These are phyloP conservation scores for Crax fasciolata DNA, from an alignment of 2,797 vertebrate genomes.

Conservation along the genomic window DNA sequence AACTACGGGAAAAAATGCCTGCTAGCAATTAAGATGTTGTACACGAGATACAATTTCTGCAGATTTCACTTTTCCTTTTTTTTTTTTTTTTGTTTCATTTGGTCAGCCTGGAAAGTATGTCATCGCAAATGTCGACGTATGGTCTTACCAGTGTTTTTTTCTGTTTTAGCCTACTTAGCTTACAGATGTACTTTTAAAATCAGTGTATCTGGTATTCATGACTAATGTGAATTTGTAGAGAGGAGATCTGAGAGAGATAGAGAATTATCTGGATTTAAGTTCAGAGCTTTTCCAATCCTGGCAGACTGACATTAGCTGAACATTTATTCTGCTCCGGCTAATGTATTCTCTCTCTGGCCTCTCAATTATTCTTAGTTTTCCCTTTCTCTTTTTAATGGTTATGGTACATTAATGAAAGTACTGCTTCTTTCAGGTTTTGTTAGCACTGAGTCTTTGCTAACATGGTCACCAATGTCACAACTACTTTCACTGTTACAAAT, in stretches of 20 bases:
- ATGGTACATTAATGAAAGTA: slow-evolving; percentile 14
- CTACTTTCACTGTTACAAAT: neutral
- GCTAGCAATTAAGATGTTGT: slow-evolving; percentile 1
- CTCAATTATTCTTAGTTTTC: slow-evolving; percentile 32
- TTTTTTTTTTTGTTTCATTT: neutral
- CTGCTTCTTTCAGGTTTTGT: neutral
- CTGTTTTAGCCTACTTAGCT: slow-evolving; percentile 1
- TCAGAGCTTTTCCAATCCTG: slow-evolving; percentile 48
- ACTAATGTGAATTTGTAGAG: slow-evolving; percentile 56
- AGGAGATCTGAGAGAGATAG: slow-evolving; percentile 31
- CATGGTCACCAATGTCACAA: neutral
- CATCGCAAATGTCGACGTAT: neutral
- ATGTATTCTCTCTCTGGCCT: slow-evolving; percentile 29
- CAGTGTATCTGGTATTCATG: slow-evolving; percentile 45
- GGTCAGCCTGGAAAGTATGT: neutral
- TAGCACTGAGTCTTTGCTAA: neutral
- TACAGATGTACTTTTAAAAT: slow-evolving; percentile 28
- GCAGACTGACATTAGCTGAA: slow-evolving; percentile 21
- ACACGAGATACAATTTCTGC: neutral
- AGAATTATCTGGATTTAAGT: slow-evolving; percentile 70
- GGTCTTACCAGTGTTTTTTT: neutral
- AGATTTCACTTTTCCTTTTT: neutral
- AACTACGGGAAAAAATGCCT: neutral
- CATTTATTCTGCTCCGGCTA: slow-evolving; percentile 31
- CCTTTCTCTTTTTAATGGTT: slow-evolving; percentile 23